Base-by-base conservation (phyloP, 1,140 invertebrate species). In the Drosophila ercepeae region DNA sequence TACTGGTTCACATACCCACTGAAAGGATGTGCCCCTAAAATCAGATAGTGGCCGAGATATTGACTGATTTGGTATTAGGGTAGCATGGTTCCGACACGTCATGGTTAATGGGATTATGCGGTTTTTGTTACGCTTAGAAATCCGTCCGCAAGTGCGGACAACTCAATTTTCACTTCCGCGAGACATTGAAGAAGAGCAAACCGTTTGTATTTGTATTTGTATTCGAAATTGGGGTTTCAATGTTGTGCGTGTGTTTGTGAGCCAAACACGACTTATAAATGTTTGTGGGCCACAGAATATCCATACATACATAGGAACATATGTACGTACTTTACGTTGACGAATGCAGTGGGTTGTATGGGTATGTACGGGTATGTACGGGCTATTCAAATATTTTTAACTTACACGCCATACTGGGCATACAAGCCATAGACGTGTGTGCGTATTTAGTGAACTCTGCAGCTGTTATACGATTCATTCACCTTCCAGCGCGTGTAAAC, bases 401-500 rank as follows among this genome's bases (percentile, higher is more conserved):
- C 54, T 75, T 52, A 46, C 59, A 55, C 42, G 23, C 49, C 29
- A 51, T 16, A 16, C 36, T 16, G 14, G 13, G 36, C n/a, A 14
- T 13, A 13, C 4, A 16, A 16, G 5, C 4, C 29, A 21, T 11
- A n/a, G 13, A n/a, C 16, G 53, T 16, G 18, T 59, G 19, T 44
- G 19, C 39, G 41, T 34, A 50, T 51, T 11, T 45, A 2, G 41
- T 73, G 45, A 19, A 13, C 25, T 55, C 44, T 41, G 27, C 16
- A 61, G 45, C 50, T 49, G 27, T 23, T 29, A 41, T 39, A 76
- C 53, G 69, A 81, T 82, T 82, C 75, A 76, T 84, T 84, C 75
- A 86, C 71, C 75, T 79, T 71, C 52, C 52, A 55, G 57, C 49
- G 75, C 65, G 72, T 74, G 70, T 72, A 75, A 75, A 72, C 79